Conservation (phyloP, 2,113 vertebrate species). For the Sylvilagus bachmani region DNA sequence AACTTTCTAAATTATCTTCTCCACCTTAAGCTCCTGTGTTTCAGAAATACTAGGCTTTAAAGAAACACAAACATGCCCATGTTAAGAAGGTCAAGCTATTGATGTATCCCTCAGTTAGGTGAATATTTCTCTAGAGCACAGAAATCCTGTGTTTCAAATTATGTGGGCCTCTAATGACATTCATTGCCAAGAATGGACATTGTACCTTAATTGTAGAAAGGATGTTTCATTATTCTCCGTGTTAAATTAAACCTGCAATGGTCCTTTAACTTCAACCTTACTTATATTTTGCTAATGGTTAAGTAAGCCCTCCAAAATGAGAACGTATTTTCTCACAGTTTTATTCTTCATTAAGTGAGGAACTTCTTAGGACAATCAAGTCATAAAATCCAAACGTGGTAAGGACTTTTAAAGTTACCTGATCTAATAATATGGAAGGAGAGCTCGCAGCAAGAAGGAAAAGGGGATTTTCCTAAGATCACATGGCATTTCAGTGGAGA, state of each 20-base stretch:
- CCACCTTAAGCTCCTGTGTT: not conserved
- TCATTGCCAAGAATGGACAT: not conserved
- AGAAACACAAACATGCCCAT: not conserved
- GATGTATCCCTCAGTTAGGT: not conserved
- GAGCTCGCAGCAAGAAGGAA: not conserved
- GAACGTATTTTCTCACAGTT: not conserved
- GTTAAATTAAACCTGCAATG: not conserved
- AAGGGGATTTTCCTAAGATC: not conserved
- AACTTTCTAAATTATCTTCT: conserved; percentile 23
- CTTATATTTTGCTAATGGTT: not conserved
- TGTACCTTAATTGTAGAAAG: not conserved
- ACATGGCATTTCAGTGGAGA: not conserved
- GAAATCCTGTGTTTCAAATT: not conserved
- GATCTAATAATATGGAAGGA: not conserved
- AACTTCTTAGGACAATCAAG: not conserved
- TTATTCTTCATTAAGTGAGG: not conserved
- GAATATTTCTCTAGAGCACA: not conserved
- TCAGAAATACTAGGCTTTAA: not conserved
- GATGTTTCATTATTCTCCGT: not conserved
- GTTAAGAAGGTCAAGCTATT: not conserved
- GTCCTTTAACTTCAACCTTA: not conserved
- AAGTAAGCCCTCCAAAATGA: not conserved
- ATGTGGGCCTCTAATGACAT: not conserved
- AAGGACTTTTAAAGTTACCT: not conserved
- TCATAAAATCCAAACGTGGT: not conserved